Evolutionary conservation across 1,140 invertebrate genomes (phyloP), one percentile per base, ranked within the genome.

Genomic region (Orchesella cincta): DNA sequence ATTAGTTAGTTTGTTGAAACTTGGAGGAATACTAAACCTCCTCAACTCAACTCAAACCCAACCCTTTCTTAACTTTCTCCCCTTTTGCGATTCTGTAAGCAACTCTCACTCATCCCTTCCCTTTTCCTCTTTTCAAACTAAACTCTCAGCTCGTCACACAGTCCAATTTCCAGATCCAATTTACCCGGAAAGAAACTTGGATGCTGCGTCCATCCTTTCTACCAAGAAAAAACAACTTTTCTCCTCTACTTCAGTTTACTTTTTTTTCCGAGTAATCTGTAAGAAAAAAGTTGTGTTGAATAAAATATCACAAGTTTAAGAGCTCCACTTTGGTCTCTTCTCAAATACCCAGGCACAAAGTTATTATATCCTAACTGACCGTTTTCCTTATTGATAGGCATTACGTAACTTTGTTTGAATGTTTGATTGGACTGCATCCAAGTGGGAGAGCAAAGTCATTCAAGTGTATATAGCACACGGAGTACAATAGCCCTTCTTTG

Each of bases 121-220:
- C 62, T 67, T 67, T n/a, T 57, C 52, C 52, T 57, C 5, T 26
- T 57, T 67, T 67, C 3, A 67, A 67, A 67, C 33, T 31, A 67
- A 67, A 67, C 62, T 67, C 62, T 67, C 62, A 67, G 62, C 62
- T 67, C 62, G 62, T 67, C 62, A 67, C 62, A 67, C 62, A 67
- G 62, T 67, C 62, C 62, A 67, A 67, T 67, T 67, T 67, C 62
- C 26, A 67, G 62, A 67, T 67, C 62, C 62, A 67, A 67, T 67
- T 67, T 67, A 33, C 62, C 28, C 26, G 33, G n/a, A 57, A 67
- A 67, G 33, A 67, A 67, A 29, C 26, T 31, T 12, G 62, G 31
- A 18, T 18, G 3, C 3, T 33, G 1, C 31, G 28, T 67, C 31
- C 62, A 29, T 67, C 62, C 23, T 67, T 33, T 31, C 31, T 67